Base-by-base conservation (phyloP, 2,888 invertebrate genomes). In the Rutpela maculata region DNA sequence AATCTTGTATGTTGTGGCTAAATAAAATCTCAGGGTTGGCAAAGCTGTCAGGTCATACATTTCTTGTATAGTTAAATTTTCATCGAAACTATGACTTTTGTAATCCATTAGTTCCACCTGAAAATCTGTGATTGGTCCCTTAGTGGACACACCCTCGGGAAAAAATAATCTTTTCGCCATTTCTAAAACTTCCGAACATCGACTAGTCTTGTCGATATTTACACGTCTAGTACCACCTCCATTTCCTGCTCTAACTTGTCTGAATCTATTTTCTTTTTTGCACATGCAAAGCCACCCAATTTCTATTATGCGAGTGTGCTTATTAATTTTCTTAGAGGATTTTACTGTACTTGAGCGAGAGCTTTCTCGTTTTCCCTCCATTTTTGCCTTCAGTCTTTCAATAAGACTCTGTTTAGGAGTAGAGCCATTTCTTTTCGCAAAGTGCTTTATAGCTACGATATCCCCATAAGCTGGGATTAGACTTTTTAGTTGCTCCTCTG, bases 401-500 rank as follows among this genome's bases (percentile, higher is more conserved):
- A 73, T 73, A 11, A 73, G 31, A 66, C 73, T 73, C n/a, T 73
- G 73, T 55, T 73, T 73, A 31, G n/a, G 50, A 18, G 56, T 50
- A 6, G 56, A 10, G 3, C 3, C n/a, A 18, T 31, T 73, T 56
- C 56, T 63, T 65, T 4, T 57, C 4, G 43, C 22, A 55, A 72
- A 72, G 19, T 31, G 62, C 6, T 17, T 38, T 18, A 72, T 6
- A 12, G 72, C 72, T 50, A 72, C 50, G 7, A 62, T 17, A 26
- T 72, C 72, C n/a, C 72, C 72, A 63, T 72, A 63, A 50, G 35
- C 50, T 22, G 72, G 72, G 19, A 72, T 72, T n/a, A 72, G 22
- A 10, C n/a, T 43, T 26, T 72, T 43, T 6, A 72, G n/a, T 35
- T 72, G 43, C 11, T 72, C 72, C 11, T 72, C 62, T n/a, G 62